Evolutionary conservation across 2,888 invertebrate species (phyloP).

Genomic region (Cancer borealis): DNA sequence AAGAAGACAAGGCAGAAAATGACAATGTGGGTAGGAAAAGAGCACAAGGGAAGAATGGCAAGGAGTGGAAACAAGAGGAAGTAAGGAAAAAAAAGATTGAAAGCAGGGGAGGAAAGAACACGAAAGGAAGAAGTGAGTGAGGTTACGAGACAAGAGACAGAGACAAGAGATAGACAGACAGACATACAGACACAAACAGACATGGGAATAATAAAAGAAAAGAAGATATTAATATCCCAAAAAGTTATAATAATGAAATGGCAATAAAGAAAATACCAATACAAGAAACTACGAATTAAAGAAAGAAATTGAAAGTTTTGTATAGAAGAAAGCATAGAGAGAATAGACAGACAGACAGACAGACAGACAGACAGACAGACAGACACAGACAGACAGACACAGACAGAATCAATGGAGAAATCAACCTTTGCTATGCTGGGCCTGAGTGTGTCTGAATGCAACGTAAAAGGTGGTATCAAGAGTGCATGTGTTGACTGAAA

Average conservation of each 20-base stretch:
- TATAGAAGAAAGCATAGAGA: too few species aligned
- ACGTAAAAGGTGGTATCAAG: neutral
- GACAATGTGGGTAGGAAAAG: neutral
- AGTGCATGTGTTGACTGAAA: neutral
- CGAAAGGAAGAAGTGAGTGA: neutral
- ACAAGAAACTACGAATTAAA: too few species aligned
- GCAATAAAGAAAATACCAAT: too few species aligned
- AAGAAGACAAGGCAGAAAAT: neutral
- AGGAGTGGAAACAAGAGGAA: neutral
- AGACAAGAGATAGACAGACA: neutral
- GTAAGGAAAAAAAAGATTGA: neutral
- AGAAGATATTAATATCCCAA: neutral
- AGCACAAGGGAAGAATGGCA: neutral
- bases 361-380: neutral
- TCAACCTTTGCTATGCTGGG: neutral
- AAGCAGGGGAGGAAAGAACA: neutral
- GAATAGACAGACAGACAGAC: neutral
- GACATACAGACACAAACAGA: neutral
- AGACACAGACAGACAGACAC: neutral
- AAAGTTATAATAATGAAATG: neutral
- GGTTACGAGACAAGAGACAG: neutral
- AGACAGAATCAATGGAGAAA: constrained; percentile 2
- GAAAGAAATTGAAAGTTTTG: too few species aligned
- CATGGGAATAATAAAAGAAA: neutral
- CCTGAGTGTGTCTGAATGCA: neutral